Conservation (phyloP, 2,888 invertebrate genomes). For the Protonemura montana region DNA sequence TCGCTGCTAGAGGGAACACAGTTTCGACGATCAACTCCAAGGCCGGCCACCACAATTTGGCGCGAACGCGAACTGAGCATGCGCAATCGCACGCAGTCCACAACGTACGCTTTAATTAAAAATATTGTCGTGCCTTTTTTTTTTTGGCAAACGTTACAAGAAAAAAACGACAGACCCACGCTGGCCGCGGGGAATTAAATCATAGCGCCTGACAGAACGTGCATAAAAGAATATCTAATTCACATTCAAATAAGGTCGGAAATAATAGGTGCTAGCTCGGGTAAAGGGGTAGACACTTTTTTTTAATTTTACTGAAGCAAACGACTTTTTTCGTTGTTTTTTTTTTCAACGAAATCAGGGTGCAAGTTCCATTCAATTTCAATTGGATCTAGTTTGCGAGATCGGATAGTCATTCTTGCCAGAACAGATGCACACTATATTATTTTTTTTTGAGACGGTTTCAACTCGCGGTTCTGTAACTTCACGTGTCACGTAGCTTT, state of each 20-base stretch:
- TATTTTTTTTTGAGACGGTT: not conserved
- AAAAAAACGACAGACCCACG: not conserved
- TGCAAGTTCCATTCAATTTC: not conserved
- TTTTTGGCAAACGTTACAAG: not conserved
- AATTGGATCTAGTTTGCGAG: not conserved
- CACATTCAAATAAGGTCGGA: not conserved
- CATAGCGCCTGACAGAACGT: not conserved
- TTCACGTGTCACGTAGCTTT: too few species aligned
- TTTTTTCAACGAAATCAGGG: not conserved
- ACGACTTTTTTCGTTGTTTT: not conserved
- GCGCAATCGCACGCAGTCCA: not conserved
- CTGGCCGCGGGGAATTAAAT: not conserved
- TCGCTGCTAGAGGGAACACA: not conserved
- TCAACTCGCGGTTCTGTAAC: too few species aligned
- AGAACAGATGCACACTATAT: not conserved
- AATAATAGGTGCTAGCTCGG: too few species aligned
- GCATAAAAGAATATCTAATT: not conserved
- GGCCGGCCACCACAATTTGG: not conserved
- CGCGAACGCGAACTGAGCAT: not conserved
- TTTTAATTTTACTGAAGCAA: not conserved
- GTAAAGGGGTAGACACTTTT: not conserved
- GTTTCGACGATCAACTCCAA: not conserved
- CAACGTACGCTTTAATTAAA: not conserved
- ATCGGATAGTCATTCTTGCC: not conserved
- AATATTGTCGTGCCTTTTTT: not conserved